These are phyloP conservation scores for Tadarida brasiliensis DNA, from an alignment of 2,797 vertebrate genomes.

Conservation along the genomic window DNA sequence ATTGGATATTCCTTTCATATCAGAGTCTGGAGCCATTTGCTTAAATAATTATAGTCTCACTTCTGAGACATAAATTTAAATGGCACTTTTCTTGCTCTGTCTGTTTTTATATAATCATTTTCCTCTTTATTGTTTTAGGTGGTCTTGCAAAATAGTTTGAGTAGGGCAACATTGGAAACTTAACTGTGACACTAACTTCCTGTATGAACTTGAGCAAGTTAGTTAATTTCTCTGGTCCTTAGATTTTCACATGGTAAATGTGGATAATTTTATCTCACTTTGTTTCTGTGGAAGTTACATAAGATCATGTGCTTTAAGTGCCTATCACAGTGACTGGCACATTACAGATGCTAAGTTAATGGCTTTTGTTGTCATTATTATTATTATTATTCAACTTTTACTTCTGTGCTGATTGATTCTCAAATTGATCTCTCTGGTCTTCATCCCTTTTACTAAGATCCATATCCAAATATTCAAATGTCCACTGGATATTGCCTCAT, in stretches of 20 bases:
- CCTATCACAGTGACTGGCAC: neutral
- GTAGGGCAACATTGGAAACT: neutral
- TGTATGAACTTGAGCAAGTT: neutral
- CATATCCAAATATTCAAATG: neutral
- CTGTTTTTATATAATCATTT: conserved; percentile 1
- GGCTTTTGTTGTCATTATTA: neutral
- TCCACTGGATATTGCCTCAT: neutral
- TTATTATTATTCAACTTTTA: neutral
- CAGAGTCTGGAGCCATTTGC: neutral
- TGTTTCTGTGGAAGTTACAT: neutral
- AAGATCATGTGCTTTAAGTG: neutral
- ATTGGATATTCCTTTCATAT: conserved; percentile 12
- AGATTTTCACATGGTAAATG: neutral
- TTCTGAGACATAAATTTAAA: neutral
- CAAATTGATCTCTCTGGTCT: neutral
- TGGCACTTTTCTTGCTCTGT: neutral
- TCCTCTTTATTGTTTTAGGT: neutral
- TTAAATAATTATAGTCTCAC: conserved; percentile 17
- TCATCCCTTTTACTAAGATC: neutral
- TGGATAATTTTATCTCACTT: neutral
- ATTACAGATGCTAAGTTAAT: neutral
- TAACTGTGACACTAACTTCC: neutral
- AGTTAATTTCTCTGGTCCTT: conserved; percentile 15
- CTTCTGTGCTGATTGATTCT: neutral
- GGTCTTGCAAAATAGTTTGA: conserved; percentile 38